Evolutionary conservation across 2,888 invertebrate genomes (phyloP).

Genomic region (Polymixis lichenea): DNA sequence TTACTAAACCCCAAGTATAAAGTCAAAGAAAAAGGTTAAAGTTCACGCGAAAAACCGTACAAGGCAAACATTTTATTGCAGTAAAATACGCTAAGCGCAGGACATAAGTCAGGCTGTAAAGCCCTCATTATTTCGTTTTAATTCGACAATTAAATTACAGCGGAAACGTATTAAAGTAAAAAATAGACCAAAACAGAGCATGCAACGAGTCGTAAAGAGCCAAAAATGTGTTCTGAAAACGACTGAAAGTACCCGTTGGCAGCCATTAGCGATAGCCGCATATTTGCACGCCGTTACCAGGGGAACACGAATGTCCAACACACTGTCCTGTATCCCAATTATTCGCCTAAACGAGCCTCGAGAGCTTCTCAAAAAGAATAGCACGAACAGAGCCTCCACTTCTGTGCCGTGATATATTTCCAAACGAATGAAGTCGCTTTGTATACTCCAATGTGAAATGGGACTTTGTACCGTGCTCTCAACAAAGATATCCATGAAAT

Average conservation of each 20-base stretch:
- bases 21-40: background rate
- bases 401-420: conserved; percentile 69
- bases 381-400: conserved; percentile 52
- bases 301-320: conserved; percentile 58
- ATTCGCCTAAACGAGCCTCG: conserved; percentile 70
- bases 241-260: conserved; percentile 50
- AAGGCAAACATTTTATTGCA: conserved; percentile 26
- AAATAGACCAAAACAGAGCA: conserved; percentile 52
- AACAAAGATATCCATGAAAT: conserved; percentile 71
- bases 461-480: conserved; percentile 68
- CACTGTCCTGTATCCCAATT: conserved; percentile 69
- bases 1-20: background rate
- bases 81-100: conserved; percentile 37
- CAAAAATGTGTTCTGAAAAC: conserved; percentile 62
- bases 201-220: conserved; percentile 51
- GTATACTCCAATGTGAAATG: conserved; percentile 63
- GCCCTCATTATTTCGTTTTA: conserved; percentile 50
- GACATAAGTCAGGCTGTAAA: conserved; percentile 38
- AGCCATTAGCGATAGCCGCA: conserved; percentile 63
- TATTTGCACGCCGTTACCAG: conserved; percentile 67
- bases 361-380: conserved; percentile 68
- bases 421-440: conserved; percentile 71
- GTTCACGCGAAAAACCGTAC: background rate
- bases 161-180: conserved; percentile 51
- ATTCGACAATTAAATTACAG: conserved; percentile 56